phyloP scores from a whole-genome alignment of 2,888 invertebrate genomes.

The Catocala nupta region DNA sequence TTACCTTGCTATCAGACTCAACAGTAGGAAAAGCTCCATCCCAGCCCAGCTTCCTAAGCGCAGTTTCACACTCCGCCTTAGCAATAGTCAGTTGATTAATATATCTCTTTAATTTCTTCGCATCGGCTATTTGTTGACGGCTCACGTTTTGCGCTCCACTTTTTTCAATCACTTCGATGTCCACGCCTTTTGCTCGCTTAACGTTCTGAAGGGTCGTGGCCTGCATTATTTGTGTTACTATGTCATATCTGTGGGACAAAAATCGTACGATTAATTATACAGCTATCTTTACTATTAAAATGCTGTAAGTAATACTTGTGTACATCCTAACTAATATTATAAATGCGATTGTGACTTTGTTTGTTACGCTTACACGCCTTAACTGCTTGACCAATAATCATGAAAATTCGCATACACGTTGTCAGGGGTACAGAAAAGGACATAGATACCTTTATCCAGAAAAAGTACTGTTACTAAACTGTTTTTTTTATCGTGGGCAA shows the following conservation, averaged over 20 bases:
- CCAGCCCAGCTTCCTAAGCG: slow-evolving; percentile 92
- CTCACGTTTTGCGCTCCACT: slow-evolving; percentile 86
- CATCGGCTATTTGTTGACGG: slow-evolving; percentile 93
- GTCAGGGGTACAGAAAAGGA: too few relatives aligned
- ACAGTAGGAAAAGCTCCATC: slow-evolving; percentile 90
- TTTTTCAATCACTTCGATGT: slow-evolving; percentile 88
- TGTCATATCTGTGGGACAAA: slow-evolving; percentile 89
- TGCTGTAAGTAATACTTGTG: too few relatives aligned
- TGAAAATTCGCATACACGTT: too few relatives aligned
- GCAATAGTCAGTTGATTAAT: slow-evolving; percentile 94
- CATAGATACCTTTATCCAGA: too few relatives aligned
- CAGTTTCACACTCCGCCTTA: slow-evolving; percentile 93
- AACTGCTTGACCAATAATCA: too few relatives aligned
- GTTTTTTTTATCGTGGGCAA: too few relatives aligned
- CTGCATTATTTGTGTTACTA: slow-evolving; percentile 97
- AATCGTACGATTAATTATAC: neutral
- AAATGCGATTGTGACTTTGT: too few relatives aligned
- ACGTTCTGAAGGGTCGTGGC: slow-evolving; percentile 96
- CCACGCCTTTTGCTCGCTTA: slow-evolving; percentile 94
- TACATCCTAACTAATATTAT: too few relatives aligned
- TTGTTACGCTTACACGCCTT: too few relatives aligned
- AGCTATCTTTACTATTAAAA: too few relatives aligned
- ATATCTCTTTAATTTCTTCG: slow-evolving; percentile 94
- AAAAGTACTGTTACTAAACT: too few relatives aligned
- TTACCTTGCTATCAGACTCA: slow-evolving; percentile 80